These are phyloP conservation scores for Drosophila yakuba DNA, from an alignment of 1,140 invertebrate genomes.

Conservation along the genomic window DNA sequence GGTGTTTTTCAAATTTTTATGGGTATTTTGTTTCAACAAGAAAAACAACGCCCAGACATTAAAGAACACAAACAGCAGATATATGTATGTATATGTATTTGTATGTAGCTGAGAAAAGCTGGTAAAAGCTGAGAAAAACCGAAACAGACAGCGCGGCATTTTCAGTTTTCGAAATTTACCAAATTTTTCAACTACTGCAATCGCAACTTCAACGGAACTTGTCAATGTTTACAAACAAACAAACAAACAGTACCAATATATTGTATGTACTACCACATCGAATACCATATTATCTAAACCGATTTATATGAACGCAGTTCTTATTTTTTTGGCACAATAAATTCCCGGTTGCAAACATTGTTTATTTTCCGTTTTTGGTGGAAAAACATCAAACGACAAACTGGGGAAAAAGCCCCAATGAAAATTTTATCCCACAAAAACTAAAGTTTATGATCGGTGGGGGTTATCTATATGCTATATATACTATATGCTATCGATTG, in stretches of 20 bases:
- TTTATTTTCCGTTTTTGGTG: conserved; percentile 67
- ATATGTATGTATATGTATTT: too few relatives aligned
- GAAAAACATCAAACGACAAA: conserved; percentile 76
- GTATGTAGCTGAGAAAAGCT: neutral
- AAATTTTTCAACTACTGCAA: conserved; percentile 38
- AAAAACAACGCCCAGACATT: conserved; percentile 61
- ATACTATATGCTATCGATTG: conserved; percentile 42
- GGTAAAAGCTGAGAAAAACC: conserved; percentile 1
- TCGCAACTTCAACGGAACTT: conserved; percentile 70
- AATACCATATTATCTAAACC: conserved; percentile 42
- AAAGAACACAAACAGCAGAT: conserved; percentile 61
- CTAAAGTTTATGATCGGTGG: conserved; percentile 58
- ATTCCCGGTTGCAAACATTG: conserved; percentile 65
- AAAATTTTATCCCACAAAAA: conserved; percentile 63
- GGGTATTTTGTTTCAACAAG: conserved; percentile 77
- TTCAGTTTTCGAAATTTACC: conserved; percentile 26
- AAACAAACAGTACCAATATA: conserved; percentile 60
- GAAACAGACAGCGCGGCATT: conserved; percentile 72
- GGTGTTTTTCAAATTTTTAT: conserved; percentile 60
- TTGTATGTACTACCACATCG: neutral
- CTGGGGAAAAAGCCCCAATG: conserved; percentile 25
- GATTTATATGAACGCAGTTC: conserved; percentile 47
- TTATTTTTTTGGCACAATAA: conserved; percentile 66
- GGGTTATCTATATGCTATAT: conserved; percentile 56
- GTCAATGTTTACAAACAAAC: conserved; percentile 78